Evolutionary conservation across 2,888 invertebrate species (phyloP).

Genomic region (Acrobasis repandana): DNA sequence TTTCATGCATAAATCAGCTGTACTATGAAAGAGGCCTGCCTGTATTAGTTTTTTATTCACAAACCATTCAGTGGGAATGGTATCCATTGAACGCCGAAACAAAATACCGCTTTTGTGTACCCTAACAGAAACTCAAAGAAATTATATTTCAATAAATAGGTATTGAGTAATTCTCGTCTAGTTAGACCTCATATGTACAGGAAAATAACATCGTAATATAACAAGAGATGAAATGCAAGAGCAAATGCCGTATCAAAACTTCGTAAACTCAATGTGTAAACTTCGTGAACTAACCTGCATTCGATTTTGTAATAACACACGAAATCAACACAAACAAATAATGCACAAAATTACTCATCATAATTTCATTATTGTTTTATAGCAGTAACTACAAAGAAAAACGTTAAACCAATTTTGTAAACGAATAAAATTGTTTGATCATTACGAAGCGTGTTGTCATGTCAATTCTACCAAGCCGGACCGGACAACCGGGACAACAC

Average conservation of each 20-base stretch:
- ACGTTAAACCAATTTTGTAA: slow-evolving; percentile 54
- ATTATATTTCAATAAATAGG: neutral
- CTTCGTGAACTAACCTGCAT: slow-evolving; percentile 64
- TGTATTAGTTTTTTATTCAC: neutral
- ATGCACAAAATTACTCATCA: slow-evolving; percentile 71
- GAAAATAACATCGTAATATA: neutral
- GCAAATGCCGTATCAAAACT: neutral
- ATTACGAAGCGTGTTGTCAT: slow-evolving; percentile 73
- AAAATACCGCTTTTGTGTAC: neutral
- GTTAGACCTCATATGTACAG: neutral
- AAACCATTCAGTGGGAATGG: neutral
- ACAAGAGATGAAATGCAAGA: neutral
- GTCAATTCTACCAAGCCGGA: slow-evolving; percentile 51
- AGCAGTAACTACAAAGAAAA: slow-evolving; percentile 36
- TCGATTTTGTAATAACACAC: slow-evolving; percentile 58
- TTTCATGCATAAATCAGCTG: no score
- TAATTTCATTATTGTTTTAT: slow-evolving; percentile 69
- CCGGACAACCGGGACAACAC: no score
- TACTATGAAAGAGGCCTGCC: no score
- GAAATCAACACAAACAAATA: slow-evolving; percentile 73
- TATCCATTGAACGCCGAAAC: neutral
- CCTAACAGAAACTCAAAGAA: neutral
- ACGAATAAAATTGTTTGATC: slow-evolving; percentile 71
- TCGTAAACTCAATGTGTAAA: slow-evolving; percentile 12
- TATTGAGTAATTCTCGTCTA: neutral